Evolutionary conservation across 2,113 vertebrate species (phyloP).

Genomic region (Melanostigma gelatinosum): DNA sequence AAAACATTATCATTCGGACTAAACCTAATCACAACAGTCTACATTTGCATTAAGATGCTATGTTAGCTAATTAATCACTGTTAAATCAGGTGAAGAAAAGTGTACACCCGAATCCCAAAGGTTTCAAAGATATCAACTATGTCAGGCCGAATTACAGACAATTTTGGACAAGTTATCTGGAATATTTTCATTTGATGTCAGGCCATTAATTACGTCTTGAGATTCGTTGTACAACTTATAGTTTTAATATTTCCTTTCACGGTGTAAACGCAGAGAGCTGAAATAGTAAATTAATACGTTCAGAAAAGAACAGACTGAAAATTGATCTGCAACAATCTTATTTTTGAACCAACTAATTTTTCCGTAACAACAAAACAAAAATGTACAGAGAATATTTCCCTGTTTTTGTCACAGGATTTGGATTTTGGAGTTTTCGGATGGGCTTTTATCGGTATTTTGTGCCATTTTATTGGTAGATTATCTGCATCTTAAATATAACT

Average conservation of each 20-base stretch:
- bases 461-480: not conserved
- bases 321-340: not conserved
- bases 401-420: not conserved
- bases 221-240: not conserved
- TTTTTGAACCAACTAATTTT: not conserved
- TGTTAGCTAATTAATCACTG: not conserved
- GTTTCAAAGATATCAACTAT: not conserved
- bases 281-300: not conserved
- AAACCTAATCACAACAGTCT: not conserved
- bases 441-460: not conserved
- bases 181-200: not conserved
- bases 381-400: not conserved
- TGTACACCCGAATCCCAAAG: no score
- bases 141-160: not conserved
- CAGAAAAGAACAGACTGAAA: not conserved
- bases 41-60: not conserved
- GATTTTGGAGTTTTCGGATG: not conserved
- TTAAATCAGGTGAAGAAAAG: not conserved
- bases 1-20: not conserved
- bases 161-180: not conserved
- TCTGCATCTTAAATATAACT: not conserved
- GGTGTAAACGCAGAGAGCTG: not conserved
- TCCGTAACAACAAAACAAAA: not conserved
- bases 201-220: not conserved
- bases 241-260: not conserved